Evolutionary conservation across 2,797 vertebrate genomes (phyloP), one percentile per base, ranked within the genome.

Genomic region (Propithecus perrieri): DNA sequence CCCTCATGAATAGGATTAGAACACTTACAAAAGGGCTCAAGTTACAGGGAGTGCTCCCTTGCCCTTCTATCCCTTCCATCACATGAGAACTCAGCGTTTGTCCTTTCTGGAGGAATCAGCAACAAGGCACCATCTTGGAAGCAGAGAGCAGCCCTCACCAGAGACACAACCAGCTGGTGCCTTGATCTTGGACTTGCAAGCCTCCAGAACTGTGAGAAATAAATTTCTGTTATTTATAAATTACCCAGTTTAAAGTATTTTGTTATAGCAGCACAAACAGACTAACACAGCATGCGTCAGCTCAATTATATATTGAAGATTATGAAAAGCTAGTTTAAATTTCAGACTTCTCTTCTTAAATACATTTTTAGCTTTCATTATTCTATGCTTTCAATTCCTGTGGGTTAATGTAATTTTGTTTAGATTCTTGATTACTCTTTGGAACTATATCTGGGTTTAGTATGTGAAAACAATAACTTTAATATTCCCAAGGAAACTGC

Each of bases 401-500:
- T 91, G 15, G 9, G 24, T 91, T 97, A 89, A 88, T 85, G 26
- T 33, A 88, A 95, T 79, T 91, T 95, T 88, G 74, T 33, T 84
- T 89, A 95, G 9, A 89, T 95, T 86, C n/a, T 94, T 94, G 50
- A 89, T 96, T 96, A 67, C 33, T 75, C 33, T 78, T 96, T 95
- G 61, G 26, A 95, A 87, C 43, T 91, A 28, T 63, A 85, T 83
- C 61, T 86, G 30, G 41, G 17, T 92, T 86, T 92, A 84, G 53
- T 26, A 86, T 85, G 18, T 91, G 88, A 96, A 94, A 92, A 85
- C 41, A 81, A 61, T 93, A 63, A 96, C 85, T 97, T 97, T 95
- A 98, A 97, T 89, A 89, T 96, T 97, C 95, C 91, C 93, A 89
- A 97, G 55, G 63, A 96, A 96, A 71, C 43, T 95, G 74, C 97